Percentiles rank a stretch among this genome's conserved stretches.
Conservation (phyloP, 2,113 vertebrate species). For the Mormoops blainvillei region DNA sequence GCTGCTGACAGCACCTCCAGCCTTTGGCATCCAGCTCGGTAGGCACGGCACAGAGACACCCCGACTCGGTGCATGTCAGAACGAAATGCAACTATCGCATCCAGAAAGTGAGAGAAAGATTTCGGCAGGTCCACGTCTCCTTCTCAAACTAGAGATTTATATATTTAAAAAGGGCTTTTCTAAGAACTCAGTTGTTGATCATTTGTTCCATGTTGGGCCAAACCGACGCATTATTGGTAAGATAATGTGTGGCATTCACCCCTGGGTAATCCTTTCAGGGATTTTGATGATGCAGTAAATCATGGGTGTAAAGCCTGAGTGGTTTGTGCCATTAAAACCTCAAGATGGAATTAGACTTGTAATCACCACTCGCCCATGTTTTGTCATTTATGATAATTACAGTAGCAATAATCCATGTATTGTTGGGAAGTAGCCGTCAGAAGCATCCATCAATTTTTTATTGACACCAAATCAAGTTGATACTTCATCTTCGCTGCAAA, state of each 20-base stretch:
- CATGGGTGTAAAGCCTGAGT: constrained; percentile 62
- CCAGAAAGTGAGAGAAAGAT: background rate
- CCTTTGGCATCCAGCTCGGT: background rate
- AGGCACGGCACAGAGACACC: background rate
- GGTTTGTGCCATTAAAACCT: constrained; percentile 72
- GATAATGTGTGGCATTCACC: constrained; percentile 62
- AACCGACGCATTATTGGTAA: constrained; percentile 41
- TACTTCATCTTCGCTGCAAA: constrained; percentile 71
- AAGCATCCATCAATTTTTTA: constrained; percentile 77
- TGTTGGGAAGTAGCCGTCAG: constrained; percentile 66
- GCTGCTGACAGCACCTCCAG: background rate
- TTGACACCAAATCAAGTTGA: constrained; percentile 75
- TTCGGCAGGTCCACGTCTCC: background rate
- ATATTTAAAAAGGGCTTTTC: constrained; percentile 6
- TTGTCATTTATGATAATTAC: constrained; percentile 76
- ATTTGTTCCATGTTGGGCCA: constrained; percentile 33
- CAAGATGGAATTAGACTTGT: constrained; percentile 73
- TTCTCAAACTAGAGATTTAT: constrained; percentile 8
- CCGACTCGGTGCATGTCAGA: background rate
- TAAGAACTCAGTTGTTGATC: constrained; percentile 12
- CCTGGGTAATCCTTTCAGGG: constrained; percentile 63
- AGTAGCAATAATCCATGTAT: constrained; percentile 68
- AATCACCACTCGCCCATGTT: constrained; percentile 74
- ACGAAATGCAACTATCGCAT: background rate
- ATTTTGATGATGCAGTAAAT: constrained; percentile 66